These are phyloP conservation scores for Epinephelus coioides DNA, from an alignment of 2,797 vertebrate species.

Conservation along the genomic window DNA sequence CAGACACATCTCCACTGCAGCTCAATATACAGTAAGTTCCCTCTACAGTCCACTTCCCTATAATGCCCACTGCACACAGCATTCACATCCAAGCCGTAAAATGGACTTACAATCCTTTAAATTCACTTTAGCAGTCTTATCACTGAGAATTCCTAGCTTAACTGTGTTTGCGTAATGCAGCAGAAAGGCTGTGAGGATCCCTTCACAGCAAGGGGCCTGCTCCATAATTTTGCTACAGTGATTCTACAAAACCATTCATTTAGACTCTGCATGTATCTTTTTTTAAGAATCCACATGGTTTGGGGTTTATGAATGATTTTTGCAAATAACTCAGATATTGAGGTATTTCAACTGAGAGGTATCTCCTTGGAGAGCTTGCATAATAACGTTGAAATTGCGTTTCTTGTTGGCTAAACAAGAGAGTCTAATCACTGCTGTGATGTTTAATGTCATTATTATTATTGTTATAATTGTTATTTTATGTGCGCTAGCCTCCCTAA, in stretches of 20 bases:
- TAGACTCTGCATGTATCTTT: background rate
- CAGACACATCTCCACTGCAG: background rate
- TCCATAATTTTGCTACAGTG: conserved; percentile 1
- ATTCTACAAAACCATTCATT: conserved; percentile 12
- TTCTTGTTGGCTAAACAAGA: conserved; percentile 33
- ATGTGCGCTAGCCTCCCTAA: conserved; percentile 29
- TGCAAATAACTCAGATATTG: background rate
- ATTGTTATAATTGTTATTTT: conserved; percentile 50
- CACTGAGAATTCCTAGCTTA: conserved; percentile 16
- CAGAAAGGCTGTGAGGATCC: conserved; percentile 9
- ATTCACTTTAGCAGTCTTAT: conserved; percentile 40
- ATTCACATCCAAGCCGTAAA: conserved; percentile 24
- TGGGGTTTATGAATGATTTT: conserved; percentile 11
- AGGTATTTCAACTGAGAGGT: background rate
- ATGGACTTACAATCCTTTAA: conserved; percentile 42
- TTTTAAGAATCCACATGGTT: background rate
- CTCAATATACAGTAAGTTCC: conserved; percentile 6
- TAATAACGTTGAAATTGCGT: background rate
- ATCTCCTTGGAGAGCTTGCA: background rate
- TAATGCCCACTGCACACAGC: conserved; percentile 13
- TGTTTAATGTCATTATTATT: conserved; percentile 35
- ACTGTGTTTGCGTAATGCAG: conserved; percentile 27
- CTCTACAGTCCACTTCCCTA: background rate
- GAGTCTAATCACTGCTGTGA: conserved; percentile 15
- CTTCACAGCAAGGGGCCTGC: conserved; percentile 5